These are phyloP conservation scores for Conus ventricosus DNA, from an alignment of 1,140 invertebrate species.

Conservation along the genomic window DNA sequence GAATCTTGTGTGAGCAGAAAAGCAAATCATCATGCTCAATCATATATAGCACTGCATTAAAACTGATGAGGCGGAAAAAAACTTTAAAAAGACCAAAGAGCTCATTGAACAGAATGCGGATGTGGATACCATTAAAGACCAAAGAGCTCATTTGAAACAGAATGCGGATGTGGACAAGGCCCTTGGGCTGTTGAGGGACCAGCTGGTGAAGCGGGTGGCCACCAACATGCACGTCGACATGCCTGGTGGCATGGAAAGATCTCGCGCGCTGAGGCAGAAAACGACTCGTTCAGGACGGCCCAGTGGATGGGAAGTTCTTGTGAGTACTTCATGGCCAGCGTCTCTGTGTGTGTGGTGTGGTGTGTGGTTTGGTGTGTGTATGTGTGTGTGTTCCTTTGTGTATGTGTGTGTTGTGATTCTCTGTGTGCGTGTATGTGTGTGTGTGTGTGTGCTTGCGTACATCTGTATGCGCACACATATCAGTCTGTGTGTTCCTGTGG, in stretches of 20 bases:
- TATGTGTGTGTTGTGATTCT: too few species aligned
- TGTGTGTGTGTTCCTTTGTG: not conserved
- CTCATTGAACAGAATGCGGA: too few species aligned
- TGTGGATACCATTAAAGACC: too few species aligned
- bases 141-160: too few species aligned
- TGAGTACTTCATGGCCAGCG: conserved; percentile 47
- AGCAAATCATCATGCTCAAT: too few species aligned
- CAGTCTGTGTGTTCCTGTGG: not conserved
- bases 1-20: too few species aligned
- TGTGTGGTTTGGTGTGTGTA: not conserved
- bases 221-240: conserved; percentile 66
- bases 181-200: conserved; percentile 56
- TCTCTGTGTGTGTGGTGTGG: not conserved
- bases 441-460: not conserved
- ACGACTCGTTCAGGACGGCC: conserved; percentile 58
- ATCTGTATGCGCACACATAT: not conserved
- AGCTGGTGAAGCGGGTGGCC: conserved; percentile 64
- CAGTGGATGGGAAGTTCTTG: conserved; percentile 72
- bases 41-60: too few species aligned
- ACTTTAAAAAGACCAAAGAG: too few species aligned
- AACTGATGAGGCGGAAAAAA: too few species aligned
- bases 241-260: conserved; percentile 73
- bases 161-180: conserved; percentile 52
- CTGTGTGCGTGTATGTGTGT: not conserved
- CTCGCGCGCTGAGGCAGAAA: conserved; percentile 66